Percentiles rank a stretch among this genome's conserved stretches.
Evolutionary conservation across 2,888 invertebrate genomes (phyloP).

Genomic region (Calameuta idolon): DNA sequence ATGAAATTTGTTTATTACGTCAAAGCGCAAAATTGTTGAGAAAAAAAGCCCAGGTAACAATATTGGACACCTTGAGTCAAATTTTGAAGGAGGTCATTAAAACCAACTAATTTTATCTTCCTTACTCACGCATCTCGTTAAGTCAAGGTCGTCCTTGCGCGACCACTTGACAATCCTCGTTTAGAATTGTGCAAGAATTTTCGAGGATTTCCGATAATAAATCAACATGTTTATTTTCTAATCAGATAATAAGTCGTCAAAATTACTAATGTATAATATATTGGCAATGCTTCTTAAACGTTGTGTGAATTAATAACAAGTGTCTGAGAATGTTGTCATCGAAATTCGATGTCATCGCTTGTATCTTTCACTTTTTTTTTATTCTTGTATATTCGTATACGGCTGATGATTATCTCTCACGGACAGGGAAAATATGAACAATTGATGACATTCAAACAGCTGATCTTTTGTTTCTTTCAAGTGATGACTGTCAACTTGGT

Average conservation of each 20-base stretch:
- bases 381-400: not conserved
- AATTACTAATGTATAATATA: not conserved
- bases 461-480: not conserved
- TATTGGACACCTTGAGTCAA: not conserved
- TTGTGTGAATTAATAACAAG: not conserved
- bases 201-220: not conserved
- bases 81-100: not conserved
- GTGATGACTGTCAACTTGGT: not conserved
- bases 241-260: not conserved
- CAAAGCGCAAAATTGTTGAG: not conserved
- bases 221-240: not conserved
- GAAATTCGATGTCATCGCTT: not conserved
- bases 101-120: not conserved
- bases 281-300: not conserved
- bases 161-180: not conserved
- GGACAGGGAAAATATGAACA: not conserved
- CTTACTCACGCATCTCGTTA: not conserved
- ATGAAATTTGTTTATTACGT: not conserved
- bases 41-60: not conserved
- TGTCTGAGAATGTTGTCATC: not conserved
- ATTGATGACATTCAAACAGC: not conserved
- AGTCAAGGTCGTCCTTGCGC: not conserved
- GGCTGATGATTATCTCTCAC: not conserved
- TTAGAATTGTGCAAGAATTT: not conserved
- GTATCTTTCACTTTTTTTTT: not conserved